phyloP scores from a whole-genome alignment of 2,797 vertebrate genomes.

The Melanotaenia nigrans region DNA sequence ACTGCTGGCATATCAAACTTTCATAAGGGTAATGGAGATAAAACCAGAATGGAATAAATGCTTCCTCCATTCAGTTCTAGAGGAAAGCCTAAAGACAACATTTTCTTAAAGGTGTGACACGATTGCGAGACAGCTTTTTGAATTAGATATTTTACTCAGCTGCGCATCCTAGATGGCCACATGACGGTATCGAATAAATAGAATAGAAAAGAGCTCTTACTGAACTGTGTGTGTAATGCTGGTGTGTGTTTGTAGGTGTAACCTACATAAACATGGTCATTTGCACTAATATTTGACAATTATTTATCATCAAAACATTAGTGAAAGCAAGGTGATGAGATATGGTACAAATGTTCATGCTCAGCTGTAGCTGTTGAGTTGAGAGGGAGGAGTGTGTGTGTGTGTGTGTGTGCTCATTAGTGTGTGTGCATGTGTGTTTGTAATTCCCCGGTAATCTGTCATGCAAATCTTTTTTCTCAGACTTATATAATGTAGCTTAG shows the following conservation, averaged over 20 bases:
- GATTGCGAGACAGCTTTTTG: constrained; percentile 60
- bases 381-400: neutral
- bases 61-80: constrained; percentile 15
- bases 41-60: constrained; percentile 69
- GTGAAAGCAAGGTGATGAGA: constrained; percentile 20
- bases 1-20: constrained; percentile 72
- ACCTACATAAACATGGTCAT: neutral
- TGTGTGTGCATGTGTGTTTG: constrained; percentile 7
- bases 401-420: neutral
- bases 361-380: constrained; percentile 5
- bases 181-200: constrained; percentile 4
- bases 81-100: constrained; percentile 50
- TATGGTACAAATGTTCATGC: neutral
- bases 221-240: neutral
- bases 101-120: constrained; percentile 50
- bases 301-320: constrained; percentile 24
- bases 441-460: constrained; percentile 31
- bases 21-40: constrained; percentile 82
- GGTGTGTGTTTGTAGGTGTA: neutral
- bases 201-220: constrained; percentile 23
- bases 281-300: constrained; percentile 8
- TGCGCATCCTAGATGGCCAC: neutral
- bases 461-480: constrained; percentile 18
- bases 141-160: constrained; percentile 28
- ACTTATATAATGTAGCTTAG: constrained; percentile 51